Conservation (phyloP, 1,140 invertebrate species). For the Steinernema feltiae region DNA sequence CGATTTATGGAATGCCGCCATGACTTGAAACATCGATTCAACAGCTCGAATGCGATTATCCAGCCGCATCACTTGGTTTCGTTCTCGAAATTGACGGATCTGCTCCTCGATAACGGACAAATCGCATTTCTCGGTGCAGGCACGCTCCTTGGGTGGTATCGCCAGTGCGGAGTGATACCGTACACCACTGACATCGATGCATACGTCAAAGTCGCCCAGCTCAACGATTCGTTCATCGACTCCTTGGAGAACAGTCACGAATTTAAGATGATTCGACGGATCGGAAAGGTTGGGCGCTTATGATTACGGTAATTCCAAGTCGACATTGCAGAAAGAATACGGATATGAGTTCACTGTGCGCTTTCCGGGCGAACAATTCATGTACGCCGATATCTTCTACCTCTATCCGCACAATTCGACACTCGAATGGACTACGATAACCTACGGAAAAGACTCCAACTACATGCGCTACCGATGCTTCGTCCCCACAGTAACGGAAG, state of each 20-base stretch:
- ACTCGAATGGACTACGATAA: neutral
- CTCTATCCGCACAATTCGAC: neutral
- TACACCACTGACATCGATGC: constrained; percentile 12
- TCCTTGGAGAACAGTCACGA: neutral
- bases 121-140: neutral
- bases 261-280: neutral
- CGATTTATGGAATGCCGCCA: neutral
- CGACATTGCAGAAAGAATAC: neutral
- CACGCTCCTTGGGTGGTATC: constrained; percentile 13
- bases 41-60: neutral
- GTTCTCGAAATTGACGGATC: neutral
- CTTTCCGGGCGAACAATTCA: neutral
- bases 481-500: neutral
- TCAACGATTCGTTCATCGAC: constrained; percentile 14
- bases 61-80: neutral
- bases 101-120: neutral
- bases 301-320: neutral
- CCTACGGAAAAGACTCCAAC: neutral
- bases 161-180: constrained; percentile 11
- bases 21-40: neutral
- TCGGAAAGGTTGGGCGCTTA: neutral
- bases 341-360: neutral
- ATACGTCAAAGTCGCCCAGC: constrained; percentile 26
- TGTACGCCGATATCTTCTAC: neutral
- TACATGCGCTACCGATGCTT: neutral